phyloP scores from a whole-genome alignment of 2,888 invertebrate species.

The Eugnorisma glareosa region DNA sequence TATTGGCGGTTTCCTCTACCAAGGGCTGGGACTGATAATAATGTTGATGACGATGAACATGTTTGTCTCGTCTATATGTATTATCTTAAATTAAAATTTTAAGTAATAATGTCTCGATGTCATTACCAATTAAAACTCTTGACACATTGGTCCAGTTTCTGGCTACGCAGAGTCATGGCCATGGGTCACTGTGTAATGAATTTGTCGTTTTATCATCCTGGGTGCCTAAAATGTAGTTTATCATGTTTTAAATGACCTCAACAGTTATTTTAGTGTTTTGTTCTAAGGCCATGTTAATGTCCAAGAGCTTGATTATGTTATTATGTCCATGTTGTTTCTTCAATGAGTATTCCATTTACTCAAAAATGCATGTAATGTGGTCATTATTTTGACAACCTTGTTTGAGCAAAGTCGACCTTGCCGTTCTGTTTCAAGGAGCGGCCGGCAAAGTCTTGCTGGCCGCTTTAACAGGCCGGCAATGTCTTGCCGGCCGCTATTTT shows the following conservation, averaged over 20 bases:
- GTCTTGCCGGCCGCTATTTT: too few species aligned
- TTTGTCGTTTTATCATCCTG: constrained; percentile 9
- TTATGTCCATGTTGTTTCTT: background rate
- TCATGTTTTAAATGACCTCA: background rate
- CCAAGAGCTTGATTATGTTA: background rate
- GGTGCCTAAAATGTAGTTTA: background rate
- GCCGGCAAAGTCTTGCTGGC: too few species aligned
- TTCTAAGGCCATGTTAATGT: background rate
- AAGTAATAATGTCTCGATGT: background rate
- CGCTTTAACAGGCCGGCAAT: too few species aligned
- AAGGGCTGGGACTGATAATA: background rate
- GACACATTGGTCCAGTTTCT: constrained; percentile 9
- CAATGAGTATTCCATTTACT: background rate
- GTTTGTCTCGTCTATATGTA: background rate
- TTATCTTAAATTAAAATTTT: background rate
- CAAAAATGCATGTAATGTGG: too few species aligned
- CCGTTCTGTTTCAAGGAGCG: too few species aligned
- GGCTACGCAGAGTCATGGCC: background rate
- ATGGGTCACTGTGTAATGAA: background rate
- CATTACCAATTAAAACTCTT: background rate
- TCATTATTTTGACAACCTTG: too few species aligned
- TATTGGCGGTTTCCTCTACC: background rate
- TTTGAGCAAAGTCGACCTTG: too few species aligned
- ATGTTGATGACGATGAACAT: background rate
- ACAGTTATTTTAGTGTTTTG: background rate